Conservation (phyloP, 1,140 invertebrate genomes). For the Drosophila pandora region DNA sequence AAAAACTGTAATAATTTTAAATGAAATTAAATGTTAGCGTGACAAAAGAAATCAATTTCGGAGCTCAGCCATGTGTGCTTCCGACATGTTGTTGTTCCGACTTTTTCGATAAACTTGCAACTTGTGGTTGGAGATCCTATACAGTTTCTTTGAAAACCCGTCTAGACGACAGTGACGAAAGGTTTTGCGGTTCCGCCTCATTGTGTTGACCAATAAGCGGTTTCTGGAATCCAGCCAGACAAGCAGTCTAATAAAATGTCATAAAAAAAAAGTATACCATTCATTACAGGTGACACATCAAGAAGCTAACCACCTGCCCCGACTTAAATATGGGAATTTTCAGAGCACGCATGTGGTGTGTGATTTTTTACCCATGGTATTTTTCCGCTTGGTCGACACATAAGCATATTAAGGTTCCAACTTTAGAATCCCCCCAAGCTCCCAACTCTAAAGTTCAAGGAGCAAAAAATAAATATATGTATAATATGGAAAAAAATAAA, state of each 20-base stretch:
- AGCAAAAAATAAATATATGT: slow-evolving; percentile 6
- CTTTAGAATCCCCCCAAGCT: background rate
- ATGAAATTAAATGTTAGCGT: background rate
- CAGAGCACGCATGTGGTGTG: slow-evolving; percentile 18
- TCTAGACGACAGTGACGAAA: slow-evolving; percentile 38
- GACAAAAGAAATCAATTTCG: background rate
- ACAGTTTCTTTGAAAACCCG: slow-evolving; percentile 20
- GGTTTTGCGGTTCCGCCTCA: slow-evolving; percentile 12
- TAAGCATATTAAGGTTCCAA: slow-evolving; percentile 48
- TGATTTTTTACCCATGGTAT: slow-evolving; percentile 22
- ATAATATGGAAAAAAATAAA: slow-evolving; percentile 32
- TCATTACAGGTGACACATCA: slow-evolving; percentile 27
- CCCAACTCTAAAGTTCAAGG: slow-evolving; percentile 36
- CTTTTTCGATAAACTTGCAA: background rate
- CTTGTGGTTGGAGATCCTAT: slow-evolving; percentile 4
- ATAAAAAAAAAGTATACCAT: slow-evolving; percentile 10
- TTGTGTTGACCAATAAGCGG: slow-evolving; percentile 3
- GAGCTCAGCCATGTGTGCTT: background rate
- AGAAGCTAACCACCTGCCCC: background rate
- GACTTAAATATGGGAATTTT: slow-evolving; percentile 1
- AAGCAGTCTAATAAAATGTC: slow-evolving; percentile 8
- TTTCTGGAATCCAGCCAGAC: slow-evolving; percentile 14
- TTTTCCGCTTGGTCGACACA: slow-evolving; percentile 35
- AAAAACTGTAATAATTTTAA: slow-evolving; percentile 9
- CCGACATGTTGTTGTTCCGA: background rate